Percentiles rank a stretch among this genome's conserved stretches.
Conservation (phyloP, 2,888 invertebrate species). For the Leucozona laternaria region DNA sequence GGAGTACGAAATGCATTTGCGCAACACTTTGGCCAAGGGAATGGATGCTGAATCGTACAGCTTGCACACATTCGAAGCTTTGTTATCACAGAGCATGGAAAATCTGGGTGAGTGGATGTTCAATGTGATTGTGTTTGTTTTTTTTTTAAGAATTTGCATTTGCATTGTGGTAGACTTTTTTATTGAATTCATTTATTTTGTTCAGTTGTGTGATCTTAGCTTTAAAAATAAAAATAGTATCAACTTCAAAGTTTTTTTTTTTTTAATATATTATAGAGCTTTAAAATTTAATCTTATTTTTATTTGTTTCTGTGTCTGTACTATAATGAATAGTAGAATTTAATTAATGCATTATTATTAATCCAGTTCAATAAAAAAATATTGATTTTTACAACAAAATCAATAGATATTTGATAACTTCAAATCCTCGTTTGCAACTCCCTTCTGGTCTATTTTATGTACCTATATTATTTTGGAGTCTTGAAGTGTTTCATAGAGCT, state of each 20-base stretch:
- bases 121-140: background rate
- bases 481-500: no score
- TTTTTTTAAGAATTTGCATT: background rate
- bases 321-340: no score
- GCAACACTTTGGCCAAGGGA: constrained; percentile 96
- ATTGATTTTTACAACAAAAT: no score
- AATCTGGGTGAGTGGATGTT: constrained; percentile 89
- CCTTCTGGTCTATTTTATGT: no score
- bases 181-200: constrained; percentile 27
- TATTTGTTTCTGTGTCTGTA: no score
- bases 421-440: no score
- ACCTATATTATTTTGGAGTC: no score
- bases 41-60: constrained; percentile 98
- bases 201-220: background rate
- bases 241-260: background rate
- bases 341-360: no score
- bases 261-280: background rate
- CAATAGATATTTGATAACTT: no score
- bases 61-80: constrained; percentile 95
- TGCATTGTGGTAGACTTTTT: constrained; percentile 13
- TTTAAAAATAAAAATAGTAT: background rate
- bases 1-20: constrained; percentile 96
- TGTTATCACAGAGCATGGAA: constrained; percentile 97
- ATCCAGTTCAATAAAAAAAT: no score
- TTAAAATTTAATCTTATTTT: background rate